Evolutionary conservation across 2,797 vertebrate species (phyloP), one percentile per base, ranked within the genome.

Genomic region (Crocodylus rhombifer): DNA sequence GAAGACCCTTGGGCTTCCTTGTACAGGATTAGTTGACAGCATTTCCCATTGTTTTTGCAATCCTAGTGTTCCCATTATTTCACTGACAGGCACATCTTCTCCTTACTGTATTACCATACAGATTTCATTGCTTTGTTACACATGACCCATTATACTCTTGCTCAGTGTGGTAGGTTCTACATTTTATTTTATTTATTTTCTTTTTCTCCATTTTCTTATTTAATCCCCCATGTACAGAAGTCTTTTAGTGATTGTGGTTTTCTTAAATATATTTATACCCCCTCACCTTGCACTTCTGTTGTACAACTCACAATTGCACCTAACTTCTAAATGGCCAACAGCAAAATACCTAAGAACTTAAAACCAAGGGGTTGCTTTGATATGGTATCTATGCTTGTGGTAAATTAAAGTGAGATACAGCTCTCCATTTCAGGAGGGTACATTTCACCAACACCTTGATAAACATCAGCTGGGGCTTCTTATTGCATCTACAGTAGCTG

Each of bases 381-480:
- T 30, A 75, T 14, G 65, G 36, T 58, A 81, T 86, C 84, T 87
- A 56, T 80, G 91, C 17, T 79, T 82, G 15, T 8, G 6, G 30
- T 26, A 60, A 94, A 88, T 42, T 58, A 55, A 88, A 87, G 61
- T 73, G 74, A 92, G 81, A 91, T 91, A 78, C 73, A 82, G 88
- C 78, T 60, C 56, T 5, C 25, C 21, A 14, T 25, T 69, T 80
- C 0, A 4, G 65, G 84, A 80, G 78, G 90, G 51, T 36, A 92
- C 67, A 78, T 87, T 91, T 84, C 61, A 51, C 78, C 55, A 74
- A 67, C 1, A 7, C 42, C 82, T 80, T 21, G 25, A 75, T 58
- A 94, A 89, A 84, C 92, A 96, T 91, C 82, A 93, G 79, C 79
- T 75, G 57, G 63, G 80, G 76, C 91, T 96, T 91, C 73, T 36